Conservation (phyloP, 2,888 invertebrate genomes). For the Drosophila percnosoma region DNA sequence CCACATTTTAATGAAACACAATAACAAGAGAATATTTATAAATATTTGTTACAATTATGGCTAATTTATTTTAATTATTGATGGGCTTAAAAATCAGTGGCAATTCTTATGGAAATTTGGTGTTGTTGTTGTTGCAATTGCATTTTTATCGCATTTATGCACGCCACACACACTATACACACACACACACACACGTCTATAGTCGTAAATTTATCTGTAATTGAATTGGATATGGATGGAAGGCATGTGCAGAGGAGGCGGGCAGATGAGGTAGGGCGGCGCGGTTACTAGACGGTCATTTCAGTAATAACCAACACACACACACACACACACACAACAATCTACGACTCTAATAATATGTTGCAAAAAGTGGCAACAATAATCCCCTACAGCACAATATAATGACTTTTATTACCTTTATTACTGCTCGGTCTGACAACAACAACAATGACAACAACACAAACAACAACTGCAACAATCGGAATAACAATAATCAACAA, state of each 20-base stretch:
- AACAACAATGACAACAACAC: constrained; percentile 33
- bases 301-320: constrained; percentile 13
- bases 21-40: constrained; percentile 1
- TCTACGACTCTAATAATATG: constrained; percentile 62
- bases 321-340: constrained; percentile 12
- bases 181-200: constrained; percentile 8
- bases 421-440: constrained; percentile 57
- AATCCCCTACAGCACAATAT: constrained; percentile 78
- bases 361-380: constrained; percentile 63
- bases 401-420: constrained; percentile 82
- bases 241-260: constrained; percentile 6
- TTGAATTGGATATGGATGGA: constrained; percentile 61
- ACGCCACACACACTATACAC: constrained; percentile 4
- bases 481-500: constrained; percentile 18
- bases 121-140: constrained; percentile 29
- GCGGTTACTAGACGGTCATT: constrained; percentile 10
- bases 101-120: constrained; percentile 10
- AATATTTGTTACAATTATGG: constrained; percentile 56
- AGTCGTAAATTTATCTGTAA: constrained; percentile 58
- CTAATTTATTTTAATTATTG: constrained; percentile 74
- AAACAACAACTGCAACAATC: constrained; percentile 44
- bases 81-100: constrained; percentile 30
- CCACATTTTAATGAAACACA: constrained; percentile 11
- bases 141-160: constrained; percentile 13
- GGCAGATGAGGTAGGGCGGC: neutral